Base-by-base conservation (phyloP, 2,113 vertebrate genomes). In the Epinephelus lanceolatus region DNA sequence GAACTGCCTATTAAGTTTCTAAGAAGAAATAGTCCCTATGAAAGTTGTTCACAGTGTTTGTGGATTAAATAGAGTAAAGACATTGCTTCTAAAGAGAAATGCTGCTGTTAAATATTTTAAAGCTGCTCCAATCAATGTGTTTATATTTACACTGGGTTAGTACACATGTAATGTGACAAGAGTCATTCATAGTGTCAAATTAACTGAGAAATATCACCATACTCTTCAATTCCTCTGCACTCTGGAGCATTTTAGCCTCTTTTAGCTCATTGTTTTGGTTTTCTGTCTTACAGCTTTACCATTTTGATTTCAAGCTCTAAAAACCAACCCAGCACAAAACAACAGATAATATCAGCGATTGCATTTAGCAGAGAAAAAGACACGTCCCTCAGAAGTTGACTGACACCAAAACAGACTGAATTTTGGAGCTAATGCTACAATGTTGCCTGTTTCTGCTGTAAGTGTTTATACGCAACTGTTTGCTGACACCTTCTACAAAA, bases 21-120 rank as follows among this genome's bases (percentile, higher is more conserved):
- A 21, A 60, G 51, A 55, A 17, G 30, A 77, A 69, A 53, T 49
- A 9, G 13, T 62, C 3, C 25, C 3, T 6, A 33, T 57, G 5
- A 19, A 56, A 61, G 71, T 53, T 62, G 27, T 71, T 67, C 21
- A 49, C 30, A 76, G 69, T 55, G 51, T 51, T 14, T 72, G 62
- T 17, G 61, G 42, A 76, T 25, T 25, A 6, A 18, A 5, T 9
- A 57, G 15, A 60, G 19, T 18, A 37, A 69, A 6, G 17, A 6
- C 4, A 6, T 6, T 23, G 17, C 25, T 47, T 33, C 23, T 49
- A 49, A 76, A n/a, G 8, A 9, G 25, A 55, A 55, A 40, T 23
- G n/a, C 3, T 76, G 13, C 17, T 45, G 33, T 6, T 42, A 10
- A 42, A n/a, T 19, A 11, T 69, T 60, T 37, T 8, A 42, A 62